These are phyloP conservation scores for Rhodinocichla rosea DNA, from an alignment of 2,113 vertebrate genomes.

Conservation along the genomic window DNA sequence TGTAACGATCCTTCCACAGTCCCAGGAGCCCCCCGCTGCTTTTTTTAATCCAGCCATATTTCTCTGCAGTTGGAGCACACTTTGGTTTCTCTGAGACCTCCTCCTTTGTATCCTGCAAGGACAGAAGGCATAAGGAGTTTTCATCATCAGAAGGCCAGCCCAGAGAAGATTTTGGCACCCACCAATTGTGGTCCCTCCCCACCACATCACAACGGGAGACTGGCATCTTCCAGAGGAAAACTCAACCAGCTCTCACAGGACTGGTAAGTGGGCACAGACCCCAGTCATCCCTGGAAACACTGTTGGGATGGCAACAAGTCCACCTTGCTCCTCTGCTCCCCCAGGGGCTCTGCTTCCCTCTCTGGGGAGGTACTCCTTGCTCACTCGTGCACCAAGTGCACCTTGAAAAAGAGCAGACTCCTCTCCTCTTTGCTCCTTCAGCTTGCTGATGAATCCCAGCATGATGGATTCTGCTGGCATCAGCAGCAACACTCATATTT, in stretches of 20 bases:
- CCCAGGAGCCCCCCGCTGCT: conserved; percentile 81
- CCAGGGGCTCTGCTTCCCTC: not conserved
- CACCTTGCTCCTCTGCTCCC: not conserved
- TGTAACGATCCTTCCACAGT: conserved; percentile 90
- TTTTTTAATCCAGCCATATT: conserved; percentile 94
- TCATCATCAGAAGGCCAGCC: not conserved
- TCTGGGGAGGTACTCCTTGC: not conserved
- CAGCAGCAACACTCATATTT: not conserved
- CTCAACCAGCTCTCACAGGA: not conserved
- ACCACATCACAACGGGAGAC: not conserved
- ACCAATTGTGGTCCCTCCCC: not conserved
- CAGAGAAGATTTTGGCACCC: not conserved
- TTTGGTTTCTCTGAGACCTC: conserved; percentile 70
- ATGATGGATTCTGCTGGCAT: not conserved
- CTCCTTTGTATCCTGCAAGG: conserved; percentile 76
- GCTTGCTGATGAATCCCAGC: not conserved
- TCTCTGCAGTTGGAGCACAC: conserved; percentile 69
- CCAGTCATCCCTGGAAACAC: not conserved
- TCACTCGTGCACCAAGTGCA: not conserved
- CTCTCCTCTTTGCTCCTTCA: not conserved
- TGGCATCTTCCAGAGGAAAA: not conserved
- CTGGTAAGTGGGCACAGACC: not conserved
- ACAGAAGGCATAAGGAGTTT: not conserved
- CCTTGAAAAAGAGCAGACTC: not conserved
- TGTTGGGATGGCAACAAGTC: not conserved